phyloP scores from a whole-genome alignment of 2,797 vertebrate genomes.

The Spheniscus humboldti region DNA sequence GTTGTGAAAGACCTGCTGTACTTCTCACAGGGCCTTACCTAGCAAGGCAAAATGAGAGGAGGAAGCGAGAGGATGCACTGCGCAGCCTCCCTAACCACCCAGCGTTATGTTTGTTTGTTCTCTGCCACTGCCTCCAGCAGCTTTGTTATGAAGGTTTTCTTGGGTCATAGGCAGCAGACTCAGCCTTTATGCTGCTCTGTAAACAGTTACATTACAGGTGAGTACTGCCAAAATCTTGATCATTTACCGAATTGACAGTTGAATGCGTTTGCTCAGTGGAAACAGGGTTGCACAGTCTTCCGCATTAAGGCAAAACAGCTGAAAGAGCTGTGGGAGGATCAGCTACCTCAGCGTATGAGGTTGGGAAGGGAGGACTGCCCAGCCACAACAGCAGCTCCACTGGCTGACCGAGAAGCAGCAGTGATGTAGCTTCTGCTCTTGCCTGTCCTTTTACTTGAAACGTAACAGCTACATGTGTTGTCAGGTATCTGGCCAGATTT shows the following conservation, averaged over 20 bases:
- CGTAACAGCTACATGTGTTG: fast-evolving
- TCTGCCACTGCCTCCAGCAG: not conserved
- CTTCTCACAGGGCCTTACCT: not conserved
- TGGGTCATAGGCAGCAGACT: not conserved
- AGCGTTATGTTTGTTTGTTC: not conserved
- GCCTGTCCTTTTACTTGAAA: not conserved
- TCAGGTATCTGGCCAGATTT: not conserved
- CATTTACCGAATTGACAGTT: not conserved
- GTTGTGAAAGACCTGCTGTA: not conserved
- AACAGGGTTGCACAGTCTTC: not conserved
- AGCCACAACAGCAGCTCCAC: not conserved
- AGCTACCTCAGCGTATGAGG: not conserved
- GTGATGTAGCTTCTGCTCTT: not conserved
- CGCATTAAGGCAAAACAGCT: not conserved
- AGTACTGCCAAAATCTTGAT: not conserved
- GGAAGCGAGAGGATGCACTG: not conserved
- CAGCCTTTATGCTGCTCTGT: not conserved
- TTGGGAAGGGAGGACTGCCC: not conserved
- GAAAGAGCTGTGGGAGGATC: not conserved
- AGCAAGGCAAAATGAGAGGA: not conserved
- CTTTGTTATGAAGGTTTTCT: not conserved
- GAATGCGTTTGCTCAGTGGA: not conserved
- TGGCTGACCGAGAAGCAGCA: not conserved
- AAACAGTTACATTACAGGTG: not conserved
- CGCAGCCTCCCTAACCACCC: not conserved